Evolutionary conservation across 1,140 invertebrate species (phyloP).

Genomic region (Lanistes nyassanus): DNA sequence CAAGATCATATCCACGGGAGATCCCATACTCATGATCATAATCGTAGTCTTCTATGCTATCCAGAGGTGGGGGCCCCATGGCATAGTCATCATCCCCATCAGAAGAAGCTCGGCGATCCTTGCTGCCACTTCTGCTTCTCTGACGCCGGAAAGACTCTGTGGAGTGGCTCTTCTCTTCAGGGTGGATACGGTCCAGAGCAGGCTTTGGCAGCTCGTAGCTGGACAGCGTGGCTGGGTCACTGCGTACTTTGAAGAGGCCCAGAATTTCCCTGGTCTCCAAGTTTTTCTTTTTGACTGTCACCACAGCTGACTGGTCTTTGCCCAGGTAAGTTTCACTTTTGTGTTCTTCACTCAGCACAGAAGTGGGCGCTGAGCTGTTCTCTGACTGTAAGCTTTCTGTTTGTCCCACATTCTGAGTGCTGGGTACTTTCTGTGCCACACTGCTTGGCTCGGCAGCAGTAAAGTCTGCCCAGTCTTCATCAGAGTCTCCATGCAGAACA

Average conservation of each 20-base stretch:
- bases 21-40: slow-evolving; percentile 33
- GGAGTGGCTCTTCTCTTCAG: neutral
- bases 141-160: neutral
- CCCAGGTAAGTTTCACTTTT: neutral
- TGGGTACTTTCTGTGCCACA: neutral
- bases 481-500: neutral
- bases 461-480: slow-evolving; percentile 38
- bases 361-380: too few relatives aligned
- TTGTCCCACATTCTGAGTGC: too few relatives aligned
- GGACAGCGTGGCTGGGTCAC: slow-evolving; percentile 40
- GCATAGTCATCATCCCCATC: slow-evolving; percentile 30
- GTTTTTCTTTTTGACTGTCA: slow-evolving; percentile 54
- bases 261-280: slow-evolving; percentile 51
- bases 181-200: neutral
- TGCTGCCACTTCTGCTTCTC: slow-evolving; percentile 4
- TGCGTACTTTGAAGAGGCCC: slow-evolving; percentile 53
- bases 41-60: slow-evolving; percentile 35
- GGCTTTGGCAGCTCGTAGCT: slow-evolving; percentile 31
- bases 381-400: too few relatives aligned
- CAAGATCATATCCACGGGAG: slow-evolving; percentile 40
- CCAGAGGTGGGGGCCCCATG: slow-evolving; percentile 39
- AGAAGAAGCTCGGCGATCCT: slow-evolving; percentile 13
- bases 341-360: too few relatives aligned
- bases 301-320: slow-evolving; percentile 26
- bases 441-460: slow-evolving; percentile 19